These are phyloP conservation scores for Rugalucina vietnamica DNA, from an alignment of 2,888 invertebrate species.

Conservation along the genomic window DNA sequence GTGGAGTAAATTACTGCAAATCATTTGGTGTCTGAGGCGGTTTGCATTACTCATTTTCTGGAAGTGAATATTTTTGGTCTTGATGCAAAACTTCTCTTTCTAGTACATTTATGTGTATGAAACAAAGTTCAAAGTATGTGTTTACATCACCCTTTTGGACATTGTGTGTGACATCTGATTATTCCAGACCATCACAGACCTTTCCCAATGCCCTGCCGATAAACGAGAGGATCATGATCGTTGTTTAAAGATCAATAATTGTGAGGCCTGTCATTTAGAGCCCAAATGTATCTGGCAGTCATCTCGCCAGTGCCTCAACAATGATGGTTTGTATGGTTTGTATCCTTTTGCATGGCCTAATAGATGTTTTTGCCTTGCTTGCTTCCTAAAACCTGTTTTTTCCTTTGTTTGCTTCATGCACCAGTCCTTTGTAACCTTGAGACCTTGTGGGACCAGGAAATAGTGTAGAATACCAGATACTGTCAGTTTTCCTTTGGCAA, in stretches of 20 bases:
- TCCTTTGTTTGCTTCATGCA: background rate
- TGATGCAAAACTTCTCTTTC: too few species aligned
- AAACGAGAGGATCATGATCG: conserved; percentile 25
- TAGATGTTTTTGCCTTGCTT: background rate
- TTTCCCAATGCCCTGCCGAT: conserved; percentile 23
- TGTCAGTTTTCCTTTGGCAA: too few species aligned
- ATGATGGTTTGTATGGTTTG: conserved; percentile 16
- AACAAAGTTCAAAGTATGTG: background rate
- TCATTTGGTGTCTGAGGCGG: too few species aligned
- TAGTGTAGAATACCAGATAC: too few species aligned
- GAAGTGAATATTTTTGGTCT: too few species aligned
- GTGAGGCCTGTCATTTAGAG: conserved; percentile 43
- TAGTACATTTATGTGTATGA: too few species aligned
- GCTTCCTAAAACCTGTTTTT: background rate
- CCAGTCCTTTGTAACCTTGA: too few species aligned
- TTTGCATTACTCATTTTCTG: too few species aligned
- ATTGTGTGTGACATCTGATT: conserved; percentile 1
- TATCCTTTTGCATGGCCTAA: conserved; percentile 9
- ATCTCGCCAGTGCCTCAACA: background rate
- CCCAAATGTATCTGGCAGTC: conserved; percentile 41
- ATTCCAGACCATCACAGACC: conserved; percentile 30
- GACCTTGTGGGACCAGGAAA: too few species aligned
- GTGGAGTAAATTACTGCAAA: too few species aligned
- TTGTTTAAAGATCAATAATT: conserved; percentile 29
- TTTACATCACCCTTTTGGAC: too few species aligned